Conservation (phyloP, 1,140 invertebrate genomes). For the Plodia interpunctella region DNA sequence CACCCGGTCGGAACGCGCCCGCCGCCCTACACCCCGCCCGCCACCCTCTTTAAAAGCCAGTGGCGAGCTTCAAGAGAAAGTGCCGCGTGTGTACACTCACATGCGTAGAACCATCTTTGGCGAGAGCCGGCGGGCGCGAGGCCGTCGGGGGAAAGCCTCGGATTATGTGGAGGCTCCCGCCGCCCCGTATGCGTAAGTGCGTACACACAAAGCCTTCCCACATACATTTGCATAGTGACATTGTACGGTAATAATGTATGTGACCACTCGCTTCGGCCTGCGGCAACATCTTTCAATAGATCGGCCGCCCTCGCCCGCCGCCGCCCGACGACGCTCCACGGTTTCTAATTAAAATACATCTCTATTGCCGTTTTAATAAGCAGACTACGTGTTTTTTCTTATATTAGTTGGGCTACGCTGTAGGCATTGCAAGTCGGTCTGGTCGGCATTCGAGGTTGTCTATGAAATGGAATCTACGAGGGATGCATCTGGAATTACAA, state of each 20-base stretch:
- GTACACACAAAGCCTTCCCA: slow-evolving; percentile 71
- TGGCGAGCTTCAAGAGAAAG: slow-evolving; percentile 75
- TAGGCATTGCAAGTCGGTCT: no score
- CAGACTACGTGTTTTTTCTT: neutral
- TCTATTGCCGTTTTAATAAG: slow-evolving; percentile 8
- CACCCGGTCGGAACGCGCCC: slow-evolving; percentile 61
- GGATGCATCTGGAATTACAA: neutral
- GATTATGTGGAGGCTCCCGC: slow-evolving; percentile 67
- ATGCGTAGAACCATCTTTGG: slow-evolving; percentile 67
- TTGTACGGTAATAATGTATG: slow-evolving; percentile 73
- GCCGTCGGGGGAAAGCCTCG: slow-evolving; percentile 42
- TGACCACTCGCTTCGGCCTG: slow-evolving; percentile 58
- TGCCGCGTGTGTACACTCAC: slow-evolving; percentile 71
- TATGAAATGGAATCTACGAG: neutral
- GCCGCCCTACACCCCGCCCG: slow-evolving; percentile 30
- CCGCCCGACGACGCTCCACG: slow-evolving; percentile 19
- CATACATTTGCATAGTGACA: slow-evolving; percentile 76
- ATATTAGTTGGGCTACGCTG: no score
- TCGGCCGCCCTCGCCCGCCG: slow-evolving; percentile 36
- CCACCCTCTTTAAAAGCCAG: slow-evolving; percentile 74
- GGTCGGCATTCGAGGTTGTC: no score
- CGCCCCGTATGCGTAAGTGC: slow-evolving; percentile 68
- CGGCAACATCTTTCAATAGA: slow-evolving; percentile 60
- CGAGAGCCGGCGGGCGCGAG: slow-evolving; percentile 43
- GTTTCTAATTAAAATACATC: slow-evolving; percentile 42